These are phyloP conservation scores for Gallinago media DNA, from an alignment of 2,113 vertebrate genomes.

Conservation along the genomic window DNA sequence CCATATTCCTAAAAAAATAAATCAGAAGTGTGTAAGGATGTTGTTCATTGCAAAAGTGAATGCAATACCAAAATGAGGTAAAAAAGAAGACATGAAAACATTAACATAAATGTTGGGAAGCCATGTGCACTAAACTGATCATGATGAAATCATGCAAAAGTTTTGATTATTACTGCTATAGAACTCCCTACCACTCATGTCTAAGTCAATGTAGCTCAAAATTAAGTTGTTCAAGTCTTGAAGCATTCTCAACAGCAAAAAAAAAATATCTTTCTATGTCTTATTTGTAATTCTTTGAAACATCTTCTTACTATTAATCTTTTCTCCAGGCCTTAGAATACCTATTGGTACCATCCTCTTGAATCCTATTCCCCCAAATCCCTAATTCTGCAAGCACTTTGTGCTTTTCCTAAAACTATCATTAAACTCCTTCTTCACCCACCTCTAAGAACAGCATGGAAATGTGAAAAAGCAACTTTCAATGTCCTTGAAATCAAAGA, in stretches of 20 bases:
- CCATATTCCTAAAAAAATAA: neutral
- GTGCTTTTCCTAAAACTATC: neutral
- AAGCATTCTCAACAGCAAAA: neutral
- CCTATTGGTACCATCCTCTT: neutral
- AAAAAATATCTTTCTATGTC: neutral
- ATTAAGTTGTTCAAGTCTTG: neutral
- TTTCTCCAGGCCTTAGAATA: neutral
- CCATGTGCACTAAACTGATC: neutral
- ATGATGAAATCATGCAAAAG: neutral
- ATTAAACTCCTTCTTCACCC: neutral
- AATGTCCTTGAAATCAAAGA: conserved; percentile 9
- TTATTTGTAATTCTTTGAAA: neutral
- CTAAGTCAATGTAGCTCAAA: neutral
- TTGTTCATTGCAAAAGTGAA: neutral
- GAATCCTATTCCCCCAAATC: neutral
- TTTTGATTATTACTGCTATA: neutral
- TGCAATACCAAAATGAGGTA: neutral
- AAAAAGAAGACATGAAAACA: neutral
- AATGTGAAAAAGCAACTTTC: conserved; percentile 5
- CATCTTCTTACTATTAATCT: neutral
- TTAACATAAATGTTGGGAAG: neutral
- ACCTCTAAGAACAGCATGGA: neutral
- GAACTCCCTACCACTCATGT: neutral
- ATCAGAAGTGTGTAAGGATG: neutral
- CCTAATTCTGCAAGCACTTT: neutral